These are phyloP conservation scores for Pygoscelis adeliae DNA, from an alignment of 2,113 vertebrate species.

Conservation along the genomic window DNA sequence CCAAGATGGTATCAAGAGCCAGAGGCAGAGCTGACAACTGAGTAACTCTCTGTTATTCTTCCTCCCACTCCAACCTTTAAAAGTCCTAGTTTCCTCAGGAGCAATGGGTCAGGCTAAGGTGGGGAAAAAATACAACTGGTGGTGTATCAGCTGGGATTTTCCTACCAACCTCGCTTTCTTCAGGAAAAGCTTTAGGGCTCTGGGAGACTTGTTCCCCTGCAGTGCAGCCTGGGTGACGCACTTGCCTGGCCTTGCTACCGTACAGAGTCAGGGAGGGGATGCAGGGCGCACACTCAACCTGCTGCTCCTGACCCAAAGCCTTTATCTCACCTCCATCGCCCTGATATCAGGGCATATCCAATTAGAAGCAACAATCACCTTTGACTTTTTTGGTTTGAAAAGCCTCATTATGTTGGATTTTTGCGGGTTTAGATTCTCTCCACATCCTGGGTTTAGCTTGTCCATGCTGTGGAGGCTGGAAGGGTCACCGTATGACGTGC, in stretches of 20 bases:
- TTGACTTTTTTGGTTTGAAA: background rate
- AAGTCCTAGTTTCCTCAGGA: background rate
- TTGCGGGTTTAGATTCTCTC: background rate
- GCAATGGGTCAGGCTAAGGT: background rate
- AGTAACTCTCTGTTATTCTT: background rate
- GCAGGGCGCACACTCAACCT: background rate
- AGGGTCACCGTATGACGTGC: background rate
- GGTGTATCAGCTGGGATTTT: background rate
- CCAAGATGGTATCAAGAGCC: background rate
- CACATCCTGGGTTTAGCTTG: background rate
- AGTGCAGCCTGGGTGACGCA: background rate
- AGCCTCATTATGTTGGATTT: conserved; percentile 4
- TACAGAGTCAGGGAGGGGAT: background rate
- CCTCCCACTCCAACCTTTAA: background rate
- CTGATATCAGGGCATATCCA: background rate
- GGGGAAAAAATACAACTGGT: background rate
- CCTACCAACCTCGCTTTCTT: background rate
- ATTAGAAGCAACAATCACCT: background rate
- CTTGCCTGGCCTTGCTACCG: background rate
- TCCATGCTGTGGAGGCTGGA: background rate
- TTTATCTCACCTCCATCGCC: background rate
- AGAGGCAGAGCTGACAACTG: background rate
- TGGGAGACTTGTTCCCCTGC: background rate
- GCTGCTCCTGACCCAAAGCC: background rate
- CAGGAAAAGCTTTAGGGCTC: background rate